phyloP scores from a whole-genome alignment of 2,888 invertebrate genomes.

The Helobdella robusta region DNA sequence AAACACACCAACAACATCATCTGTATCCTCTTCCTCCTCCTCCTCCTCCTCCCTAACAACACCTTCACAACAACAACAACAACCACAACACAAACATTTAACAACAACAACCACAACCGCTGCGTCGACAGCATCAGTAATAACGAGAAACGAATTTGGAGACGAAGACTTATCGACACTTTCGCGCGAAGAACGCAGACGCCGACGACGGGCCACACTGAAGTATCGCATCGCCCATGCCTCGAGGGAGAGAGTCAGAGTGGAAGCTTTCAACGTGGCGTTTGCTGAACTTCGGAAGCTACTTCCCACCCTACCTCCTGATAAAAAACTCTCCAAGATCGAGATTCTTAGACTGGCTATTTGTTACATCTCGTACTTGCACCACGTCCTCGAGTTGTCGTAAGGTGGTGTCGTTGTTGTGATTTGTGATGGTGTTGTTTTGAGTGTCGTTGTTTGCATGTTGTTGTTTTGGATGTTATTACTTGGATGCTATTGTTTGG shows the following conservation, averaged over 20 bases:
- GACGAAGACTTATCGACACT: slow-evolving; percentile 25
- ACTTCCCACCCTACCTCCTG: slow-evolving; percentile 84
- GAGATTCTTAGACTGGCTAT: slow-evolving; percentile 92
- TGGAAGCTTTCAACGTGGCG: slow-evolving; percentile 93
- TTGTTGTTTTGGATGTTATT: no score
- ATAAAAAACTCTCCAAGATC: slow-evolving; percentile 97
- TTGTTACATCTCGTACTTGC: slow-evolving; percentile 92
- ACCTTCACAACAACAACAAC: no score
- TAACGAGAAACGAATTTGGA: neutral
- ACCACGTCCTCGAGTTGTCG: slow-evolving; percentile 80
- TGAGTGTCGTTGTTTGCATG: no score
- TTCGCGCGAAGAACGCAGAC: slow-evolving; percentile 69
- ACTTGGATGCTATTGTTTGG: no score
- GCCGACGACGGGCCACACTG: slow-evolving; percentile 77
- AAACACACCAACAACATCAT: slow-evolving; percentile 2
- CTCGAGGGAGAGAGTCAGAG: slow-evolving; percentile 70
- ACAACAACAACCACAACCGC: no score
- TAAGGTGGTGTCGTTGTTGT: slow-evolving; percentile 17
- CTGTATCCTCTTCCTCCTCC: no score
- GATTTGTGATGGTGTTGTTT: no score
- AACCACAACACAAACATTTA: no score
- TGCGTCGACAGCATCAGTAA: no score
- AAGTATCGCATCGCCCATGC: slow-evolving; percentile 94
- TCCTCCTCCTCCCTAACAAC: no score
- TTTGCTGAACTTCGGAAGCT: slow-evolving; percentile 81